phyloP scores from a whole-genome alignment of 2,797 vertebrate species.

The Acanthopagrus latus region DNA sequence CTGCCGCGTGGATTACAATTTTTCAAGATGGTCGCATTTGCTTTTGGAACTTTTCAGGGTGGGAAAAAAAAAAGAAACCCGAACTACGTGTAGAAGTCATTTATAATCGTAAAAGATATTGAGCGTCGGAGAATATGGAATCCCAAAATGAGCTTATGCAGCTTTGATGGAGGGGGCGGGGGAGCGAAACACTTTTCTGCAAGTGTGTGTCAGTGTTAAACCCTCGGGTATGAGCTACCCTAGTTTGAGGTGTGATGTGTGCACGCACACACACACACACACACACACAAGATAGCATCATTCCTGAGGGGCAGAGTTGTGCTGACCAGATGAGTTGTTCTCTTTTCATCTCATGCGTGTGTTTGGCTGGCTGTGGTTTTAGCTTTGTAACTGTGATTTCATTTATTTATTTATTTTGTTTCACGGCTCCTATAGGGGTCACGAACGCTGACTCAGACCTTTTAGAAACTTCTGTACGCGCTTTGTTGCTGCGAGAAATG shows the following conservation, averaged over 20 bases:
- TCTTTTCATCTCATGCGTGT: slow-evolving; percentile 61
- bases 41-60: slow-evolving; percentile 19
- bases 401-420: slow-evolving; percentile 19
- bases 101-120: slow-evolving; percentile 38
- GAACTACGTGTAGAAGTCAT: slow-evolving; percentile 33
- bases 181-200: slow-evolving; percentile 31
- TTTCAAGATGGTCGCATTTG: slow-evolving; percentile 45
- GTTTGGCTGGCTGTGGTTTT: slow-evolving; percentile 36
- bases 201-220: slow-evolving; percentile 43
- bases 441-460: slow-evolving; percentile 45
- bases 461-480: slow-evolving; percentile 35
- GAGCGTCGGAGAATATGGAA: slow-evolving; percentile 43
- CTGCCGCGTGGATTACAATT: slow-evolving; percentile 37
- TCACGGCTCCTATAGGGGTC: slow-evolving; percentile 14
- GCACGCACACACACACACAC: slow-evolving; percentile 21
- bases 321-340: slow-evolving; percentile 79
- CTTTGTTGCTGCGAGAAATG: slow-evolving; percentile 13
- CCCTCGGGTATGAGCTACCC: slow-evolving; percentile 75
- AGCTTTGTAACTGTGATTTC: slow-evolving; percentile 35
- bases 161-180: slow-evolving; percentile 27
- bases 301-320: slow-evolving; percentile 71
- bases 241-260: slow-evolving; percentile 76
- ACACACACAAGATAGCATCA: slow-evolving; percentile 57
- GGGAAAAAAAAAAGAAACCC: slow-evolving; percentile 13
- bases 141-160: slow-evolving; percentile 45